Evolutionary conservation across 2,113 vertebrate genomes (phyloP), one percentile per base, ranked within the genome.

Genomic region (Oryzias melastigma): DNA sequence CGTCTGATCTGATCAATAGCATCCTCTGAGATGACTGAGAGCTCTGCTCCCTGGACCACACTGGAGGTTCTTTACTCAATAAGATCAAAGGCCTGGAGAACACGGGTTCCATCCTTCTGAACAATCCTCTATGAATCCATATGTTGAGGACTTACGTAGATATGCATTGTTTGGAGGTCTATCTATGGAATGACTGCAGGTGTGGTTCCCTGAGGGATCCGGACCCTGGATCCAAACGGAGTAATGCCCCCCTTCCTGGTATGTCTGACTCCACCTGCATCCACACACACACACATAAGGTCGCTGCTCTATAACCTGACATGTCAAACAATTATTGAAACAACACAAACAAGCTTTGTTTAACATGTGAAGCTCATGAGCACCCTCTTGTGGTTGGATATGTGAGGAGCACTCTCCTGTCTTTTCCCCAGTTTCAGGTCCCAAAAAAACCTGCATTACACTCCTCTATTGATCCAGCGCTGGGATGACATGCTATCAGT

Each of bases 211-310:
- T 53, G 46, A 0, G 7, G 35, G 66, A 16, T 49, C 69, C 15
- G 66, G 65, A 52, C 20, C 69, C 52, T 66, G 57, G 68, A 93
- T 81, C 88, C 86, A 75, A 50, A 92, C 68, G 27, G 82, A 87
- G 82, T 91, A 93, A 78, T 86, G 87, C 57, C 91, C 92, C 1
- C 84, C 87, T 71, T 93, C 89, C 63, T 75, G 81, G 71, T 91
- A 92, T 1, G 40, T 71, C 55, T 87, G 72, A 71, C 60, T 91
- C 88, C 90, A 89, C 24, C 91, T 93, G 82, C 62, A 81, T 59
- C 60, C 61, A 85, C 57, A 35, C 3, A 35, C 35, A 35, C 8
- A 35, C 35, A 35, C 10, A 12, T 3, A 12, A 10, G 35, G 35
- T 10, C 35, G 59, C 62, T 68, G 50, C 16, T 51, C 69, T 27